Conservation (phyloP, 2,888 invertebrate species). For the Xanthorhoe spadicearia region DNA sequence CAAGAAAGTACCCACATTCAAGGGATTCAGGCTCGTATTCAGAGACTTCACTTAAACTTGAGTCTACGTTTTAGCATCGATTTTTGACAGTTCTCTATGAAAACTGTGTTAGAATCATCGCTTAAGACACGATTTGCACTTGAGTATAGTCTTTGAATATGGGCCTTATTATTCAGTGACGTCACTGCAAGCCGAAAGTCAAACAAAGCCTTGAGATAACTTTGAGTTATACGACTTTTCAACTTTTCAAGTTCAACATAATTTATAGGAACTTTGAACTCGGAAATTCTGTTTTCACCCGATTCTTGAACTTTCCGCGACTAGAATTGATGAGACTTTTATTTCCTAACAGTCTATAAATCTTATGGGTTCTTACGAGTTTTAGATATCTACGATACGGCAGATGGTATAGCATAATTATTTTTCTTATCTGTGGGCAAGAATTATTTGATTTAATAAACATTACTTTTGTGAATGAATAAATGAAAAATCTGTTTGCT, state of each 20-base stretch:
- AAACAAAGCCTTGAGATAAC: not conserved
- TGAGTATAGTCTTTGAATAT: no score
- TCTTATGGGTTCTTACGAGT: no score
- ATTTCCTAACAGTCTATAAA: constrained; percentile 34
- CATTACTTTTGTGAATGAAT: no score
- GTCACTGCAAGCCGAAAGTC: not conserved
- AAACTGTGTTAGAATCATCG: no score
- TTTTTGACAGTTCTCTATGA: no score
- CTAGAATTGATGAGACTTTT: constrained; percentile 34
- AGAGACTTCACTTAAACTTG: no score
- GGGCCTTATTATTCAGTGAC: not conserved
- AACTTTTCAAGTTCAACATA: constrained; percentile 9
- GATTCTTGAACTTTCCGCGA: constrained; percentile 23
- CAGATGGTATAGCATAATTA: not conserved
- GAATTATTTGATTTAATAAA: no score
- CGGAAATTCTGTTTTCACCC: constrained; percentile 8
- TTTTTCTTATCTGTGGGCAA: not conserved
- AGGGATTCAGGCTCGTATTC: no score
- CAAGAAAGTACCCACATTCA: no score
- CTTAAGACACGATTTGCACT: no score
- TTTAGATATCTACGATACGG: constrained; percentile 8
- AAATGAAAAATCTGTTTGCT: no score
- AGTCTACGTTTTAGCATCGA: no score
- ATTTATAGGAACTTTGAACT: constrained; percentile 19
- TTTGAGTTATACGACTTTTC: not conserved